Base-by-base conservation (phyloP, 2,797 vertebrate species). In the Cyprinodon diabolis region DNA sequence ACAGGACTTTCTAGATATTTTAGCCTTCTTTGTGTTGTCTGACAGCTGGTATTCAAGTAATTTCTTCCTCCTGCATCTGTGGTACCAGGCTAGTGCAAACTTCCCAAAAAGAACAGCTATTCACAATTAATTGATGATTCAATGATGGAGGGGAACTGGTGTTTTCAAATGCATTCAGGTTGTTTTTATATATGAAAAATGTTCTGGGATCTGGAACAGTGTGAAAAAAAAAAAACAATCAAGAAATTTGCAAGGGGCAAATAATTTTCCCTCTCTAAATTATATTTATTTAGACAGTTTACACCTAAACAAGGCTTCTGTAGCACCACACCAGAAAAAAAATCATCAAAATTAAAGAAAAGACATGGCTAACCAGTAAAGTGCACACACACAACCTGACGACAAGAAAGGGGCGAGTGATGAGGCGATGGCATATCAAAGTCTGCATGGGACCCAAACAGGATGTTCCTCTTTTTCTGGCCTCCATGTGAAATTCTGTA, bases 391-490 rank as follows among this genome's bases (percentile, higher is more conserved):
- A 70, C 78, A 77, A 66, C 57, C 82, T 58, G 80, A 81, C 78
- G 85, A 90, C 83, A 88, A 84, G 73, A 82, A 75, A 87, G 72
- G 78, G 69, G 80, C 19, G 19, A 80, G 83, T 68, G 79, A 78
- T 76, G 75, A 75, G 82, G n/a, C 68, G 48, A 86, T 80, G 66
- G 84, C 83, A 83, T 87, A 91, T 94, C 90, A 92, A 94, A 93
- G 90, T 81, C 65, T 14, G 81, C 76, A 89, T 86, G 81, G 86
- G 89, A 88, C 88, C 92, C 88, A 89, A 91, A 93, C 91, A 94
- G 92, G 92, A 94, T 94, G 92, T 94, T 91, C 84, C 91, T 92
- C 89, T 93, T 93, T 94, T 93, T 94, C 92, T 91, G 91, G 91
- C 87, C 90, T 93, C 75, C 72, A 90, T 93, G 91, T 93, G 92